Evolutionary conservation across 1,140 invertebrate species (phyloP).

Genomic region (Temnothorax curvispinosus): DNA sequence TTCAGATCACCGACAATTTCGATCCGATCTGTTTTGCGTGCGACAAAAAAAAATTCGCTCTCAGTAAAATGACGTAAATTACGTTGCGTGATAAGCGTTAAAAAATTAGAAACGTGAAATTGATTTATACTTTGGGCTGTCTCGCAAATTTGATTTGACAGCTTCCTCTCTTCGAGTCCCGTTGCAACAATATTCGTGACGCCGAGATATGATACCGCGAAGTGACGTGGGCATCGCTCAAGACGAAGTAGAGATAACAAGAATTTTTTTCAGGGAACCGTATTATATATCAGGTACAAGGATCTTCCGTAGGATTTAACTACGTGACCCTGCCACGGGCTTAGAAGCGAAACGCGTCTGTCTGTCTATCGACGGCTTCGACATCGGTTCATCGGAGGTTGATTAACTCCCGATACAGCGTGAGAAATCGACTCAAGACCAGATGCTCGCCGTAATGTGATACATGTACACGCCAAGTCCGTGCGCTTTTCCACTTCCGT

Average conservation of each 20-base stretch:
- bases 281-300: constrained; percentile 55
- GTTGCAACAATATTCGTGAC: constrained; percentile 47
- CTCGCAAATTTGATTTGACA: constrained; percentile 49
- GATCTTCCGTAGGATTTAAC: constrained; percentile 27
- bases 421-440: constrained; percentile 58
- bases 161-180: constrained; percentile 26
- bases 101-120: background rate
- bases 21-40: background rate
- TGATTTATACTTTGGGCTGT: constrained; percentile 28
- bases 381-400: constrained; percentile 58
- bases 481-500: constrained; percentile 27
- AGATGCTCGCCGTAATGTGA: constrained; percentile 48
- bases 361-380: constrained; percentile 56
- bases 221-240: constrained; percentile 26
- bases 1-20: background rate
- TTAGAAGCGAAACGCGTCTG: constrained; percentile 35
- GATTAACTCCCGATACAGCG: constrained; percentile 59
- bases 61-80: background rate
- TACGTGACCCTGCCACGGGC: constrained; percentile 46
- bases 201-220: constrained; percentile 21
- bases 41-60: background rate
- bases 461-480: constrained; percentile 26
- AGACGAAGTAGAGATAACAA: constrained; percentile 38
- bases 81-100: background rate
- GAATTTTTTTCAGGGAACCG: background rate